Percentiles rank a stretch among this genome's conserved stretches.
Conservation (phyloP, 2,888 invertebrate genomes). For the Drosophila longiperda region DNA sequence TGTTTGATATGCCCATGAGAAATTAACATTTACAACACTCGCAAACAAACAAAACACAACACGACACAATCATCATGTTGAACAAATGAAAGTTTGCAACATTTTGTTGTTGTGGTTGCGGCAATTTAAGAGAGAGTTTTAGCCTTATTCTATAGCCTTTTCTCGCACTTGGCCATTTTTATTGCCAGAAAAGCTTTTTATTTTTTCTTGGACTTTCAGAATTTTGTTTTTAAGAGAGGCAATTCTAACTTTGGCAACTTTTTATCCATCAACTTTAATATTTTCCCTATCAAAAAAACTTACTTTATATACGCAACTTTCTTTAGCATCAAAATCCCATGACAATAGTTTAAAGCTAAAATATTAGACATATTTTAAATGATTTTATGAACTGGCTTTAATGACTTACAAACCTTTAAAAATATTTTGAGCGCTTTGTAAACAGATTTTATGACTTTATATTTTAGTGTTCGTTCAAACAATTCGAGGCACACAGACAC, state of each 20-base stretch:
- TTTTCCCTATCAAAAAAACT: not conserved
- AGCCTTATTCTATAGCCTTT: not conserved
- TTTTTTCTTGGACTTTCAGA: not conserved
- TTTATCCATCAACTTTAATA: not conserved
- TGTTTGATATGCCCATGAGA: conserved; percentile 29
- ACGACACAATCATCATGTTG: conserved; percentile 31
- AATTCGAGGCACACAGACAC: conserved; percentile 7
- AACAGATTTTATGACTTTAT: conserved; percentile 15
- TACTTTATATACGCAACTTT: not conserved
- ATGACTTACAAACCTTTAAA: not conserved
- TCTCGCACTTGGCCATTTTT: not conserved
- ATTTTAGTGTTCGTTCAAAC: conserved; percentile 4
- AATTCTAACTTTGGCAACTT: not conserved
- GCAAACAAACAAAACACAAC: conserved; percentile 4
- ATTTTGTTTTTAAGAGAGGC: not conserved
- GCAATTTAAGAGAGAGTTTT: not conserved
- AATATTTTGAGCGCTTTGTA: conserved; percentile 15
- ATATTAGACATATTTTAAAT: not conserved
- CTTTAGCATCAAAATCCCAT: not conserved
- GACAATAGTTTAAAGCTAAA: not conserved
- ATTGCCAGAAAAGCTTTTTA: not conserved
- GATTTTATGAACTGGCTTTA: not conserved
- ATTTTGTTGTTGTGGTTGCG: conserved; percentile 2
- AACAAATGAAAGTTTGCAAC: conserved; percentile 14
- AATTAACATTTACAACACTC: conserved; percentile 33